Evolutionary conservation across 2,888 invertebrate species (phyloP), one percentile per base, ranked within the genome.

Genomic region (Euspilapteryx auroguttella): DNA sequence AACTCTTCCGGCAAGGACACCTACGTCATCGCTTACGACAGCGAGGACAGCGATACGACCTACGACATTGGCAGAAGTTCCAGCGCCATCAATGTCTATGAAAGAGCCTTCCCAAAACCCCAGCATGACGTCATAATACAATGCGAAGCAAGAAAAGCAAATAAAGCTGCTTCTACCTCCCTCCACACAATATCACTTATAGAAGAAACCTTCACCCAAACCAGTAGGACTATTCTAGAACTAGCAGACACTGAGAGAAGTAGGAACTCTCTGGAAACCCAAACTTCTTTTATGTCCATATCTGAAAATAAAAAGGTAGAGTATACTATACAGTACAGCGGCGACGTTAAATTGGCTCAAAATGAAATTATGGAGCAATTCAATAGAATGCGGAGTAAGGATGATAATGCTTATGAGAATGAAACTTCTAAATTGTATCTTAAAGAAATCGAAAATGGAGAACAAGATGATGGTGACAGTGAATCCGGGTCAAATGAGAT

Each of bases 141-240:
- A 42, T 39, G 14, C 40, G 12, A 27, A 20, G 10, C 30, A 11
- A 27, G 32, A 13, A 34, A 14, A 14, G 28, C 33, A 14, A 35
- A 12, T 14, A 28, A 34, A 3, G 32, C 25, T 4, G 29, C 32
- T 7, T 30, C 47, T 7, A 49, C 42, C 23, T 14, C 42, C 4
- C 47, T 46, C 4, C 44, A 42, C 29, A 47, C 44, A 33, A 42
- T 51, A 3, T 37, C 53, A 24, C 25, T 54, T 8, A 46, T 56
- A 9, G 57, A 63, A 40, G 75, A 75, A 43, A 63, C 49, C 12
- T 68, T 52, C 34, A 80, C 81, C 6, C 81, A 81, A 51, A 81
- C 81, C 0, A 80, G 80, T 38, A 79, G 77, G 55, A 81, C 81
- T 2, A 73, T 80, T 25, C 48, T 81, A 21, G 62, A 79, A 39